Evolutionary conservation across 2,797 vertebrate species (phyloP).

Genomic region (Pangasius mekongensis): DNA sequence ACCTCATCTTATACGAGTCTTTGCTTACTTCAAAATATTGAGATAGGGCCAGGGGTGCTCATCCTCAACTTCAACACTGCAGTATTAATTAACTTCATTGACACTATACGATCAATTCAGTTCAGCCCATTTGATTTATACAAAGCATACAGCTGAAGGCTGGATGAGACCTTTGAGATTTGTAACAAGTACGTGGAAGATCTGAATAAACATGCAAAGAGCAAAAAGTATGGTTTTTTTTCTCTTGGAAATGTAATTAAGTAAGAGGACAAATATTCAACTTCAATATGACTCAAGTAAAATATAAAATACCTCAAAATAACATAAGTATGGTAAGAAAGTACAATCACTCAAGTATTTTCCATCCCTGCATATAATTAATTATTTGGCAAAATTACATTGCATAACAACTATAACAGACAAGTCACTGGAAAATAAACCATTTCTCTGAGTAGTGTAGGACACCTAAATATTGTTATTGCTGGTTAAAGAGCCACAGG

Average conservation of each 20-base stretch:
- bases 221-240: not conserved
- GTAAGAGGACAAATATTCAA: not conserved
- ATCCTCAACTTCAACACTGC: not conserved
- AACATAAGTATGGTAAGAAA: not conserved
- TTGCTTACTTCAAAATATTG: not conserved
- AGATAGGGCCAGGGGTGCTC: not conserved
- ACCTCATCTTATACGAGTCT: not conserved
- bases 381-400: conserved; percentile 35
- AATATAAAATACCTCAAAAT: not conserved
- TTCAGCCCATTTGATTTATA: not conserved
- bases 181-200: not conserved
- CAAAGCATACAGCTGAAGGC: not conserved
- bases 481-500: conserved; percentile 46
- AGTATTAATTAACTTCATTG: not conserved
- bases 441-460: conserved; percentile 8
- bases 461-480: conserved; percentile 37
- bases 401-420: conserved; percentile 36
- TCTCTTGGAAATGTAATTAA: not conserved
- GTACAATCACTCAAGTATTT: conserved; percentile 1
- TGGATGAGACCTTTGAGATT: not conserved
- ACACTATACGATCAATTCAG: not conserved
- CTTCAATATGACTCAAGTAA: not conserved
- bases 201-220: not conserved
- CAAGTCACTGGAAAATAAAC: conserved; percentile 36
- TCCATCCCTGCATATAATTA: conserved; percentile 12